Conservation (phyloP, 2,888 invertebrate species). For the Brenthis daphne region DNA sequence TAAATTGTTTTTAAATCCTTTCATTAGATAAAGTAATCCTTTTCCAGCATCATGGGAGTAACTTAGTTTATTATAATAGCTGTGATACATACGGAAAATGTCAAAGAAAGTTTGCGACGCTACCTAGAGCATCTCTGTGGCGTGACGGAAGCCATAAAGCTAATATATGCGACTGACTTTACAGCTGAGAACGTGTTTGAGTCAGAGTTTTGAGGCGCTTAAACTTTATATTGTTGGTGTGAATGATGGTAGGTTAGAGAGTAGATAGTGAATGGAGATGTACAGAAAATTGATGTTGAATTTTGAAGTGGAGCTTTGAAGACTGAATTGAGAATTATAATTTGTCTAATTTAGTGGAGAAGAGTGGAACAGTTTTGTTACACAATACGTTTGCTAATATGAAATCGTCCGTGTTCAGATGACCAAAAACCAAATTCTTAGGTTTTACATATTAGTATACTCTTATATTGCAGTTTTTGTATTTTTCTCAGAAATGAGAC, state of each 20-base stretch:
- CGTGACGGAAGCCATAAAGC: slow-evolving; percentile 40
- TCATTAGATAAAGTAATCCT: background rate
- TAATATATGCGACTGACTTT: slow-evolving; percentile 35
- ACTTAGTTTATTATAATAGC: slow-evolving; percentile 18
- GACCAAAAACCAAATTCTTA: too few relatives aligned
- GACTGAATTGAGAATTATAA: too few relatives aligned
- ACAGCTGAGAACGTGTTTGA: slow-evolving; percentile 21
- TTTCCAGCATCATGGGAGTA: background rate
- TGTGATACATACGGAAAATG: slow-evolving; percentile 20
- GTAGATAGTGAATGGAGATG: too few relatives aligned
- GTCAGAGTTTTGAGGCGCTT: slow-evolving; percentile 13
- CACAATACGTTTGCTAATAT: too few relatives aligned
- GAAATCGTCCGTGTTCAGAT: too few relatives aligned
- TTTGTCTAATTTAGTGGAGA: too few relatives aligned
- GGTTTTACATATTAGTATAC: too few relatives aligned
- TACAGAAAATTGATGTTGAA: background rate
- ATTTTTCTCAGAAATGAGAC: too few relatives aligned
- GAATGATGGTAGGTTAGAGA: slow-evolving; percentile 2
- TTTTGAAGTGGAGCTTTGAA: background rate
- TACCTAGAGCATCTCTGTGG: slow-evolving; percentile 25
- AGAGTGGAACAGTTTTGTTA: too few relatives aligned
- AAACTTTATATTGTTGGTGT: slow-evolving; percentile 15
- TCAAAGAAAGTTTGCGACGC: slow-evolving; percentile 19
- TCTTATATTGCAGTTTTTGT: too few relatives aligned
- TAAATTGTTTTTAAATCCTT: background rate